These are phyloP conservation scores for Hyperoplus lanceolatus DNA, from an alignment of 2,797 vertebrate genomes.

Conservation along the genomic window DNA sequence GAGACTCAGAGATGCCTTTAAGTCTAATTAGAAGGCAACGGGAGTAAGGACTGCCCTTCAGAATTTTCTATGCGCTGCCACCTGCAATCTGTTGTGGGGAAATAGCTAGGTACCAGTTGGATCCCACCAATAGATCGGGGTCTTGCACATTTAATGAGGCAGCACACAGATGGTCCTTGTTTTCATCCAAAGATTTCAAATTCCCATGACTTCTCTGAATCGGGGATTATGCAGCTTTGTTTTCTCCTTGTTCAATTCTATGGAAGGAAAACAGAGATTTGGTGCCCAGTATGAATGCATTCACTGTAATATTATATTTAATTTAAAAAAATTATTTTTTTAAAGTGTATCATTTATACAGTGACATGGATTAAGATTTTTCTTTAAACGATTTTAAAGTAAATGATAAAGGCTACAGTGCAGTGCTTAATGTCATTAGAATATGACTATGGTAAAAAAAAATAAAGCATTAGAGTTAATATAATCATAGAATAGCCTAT, in stretches of 20 bases:
- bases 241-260: background rate
- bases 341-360: background rate
- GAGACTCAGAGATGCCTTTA: constrained; percentile 48
- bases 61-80: constrained; percentile 52
- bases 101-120: constrained; percentile 48
- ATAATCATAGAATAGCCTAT: background rate
- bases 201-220: constrained; percentile 25
- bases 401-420: constrained; percentile 1
- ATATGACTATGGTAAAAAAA: background rate
- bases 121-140: constrained; percentile 52
- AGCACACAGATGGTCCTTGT: constrained; percentile 66
- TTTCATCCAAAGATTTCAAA: constrained; percentile 32
- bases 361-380: background rate
- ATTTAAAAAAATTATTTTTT: background rate
- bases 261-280: background rate
- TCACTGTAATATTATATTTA: background rate
- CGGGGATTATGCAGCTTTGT: background rate
- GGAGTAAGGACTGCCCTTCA: constrained; percentile 63
- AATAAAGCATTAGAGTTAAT: too few relatives aligned
- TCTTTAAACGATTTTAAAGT: background rate
- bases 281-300: background rate
- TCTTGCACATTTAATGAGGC: constrained; percentile 72
- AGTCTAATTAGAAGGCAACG: constrained; percentile 72
- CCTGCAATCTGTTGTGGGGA: constrained; percentile 68
- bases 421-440: background rate